Percentiles rank a stretch among this genome's conserved stretches.
Evolutionary conservation across 2,888 invertebrate species (phyloP).

Genomic region (Dioctria rufipes): DNA sequence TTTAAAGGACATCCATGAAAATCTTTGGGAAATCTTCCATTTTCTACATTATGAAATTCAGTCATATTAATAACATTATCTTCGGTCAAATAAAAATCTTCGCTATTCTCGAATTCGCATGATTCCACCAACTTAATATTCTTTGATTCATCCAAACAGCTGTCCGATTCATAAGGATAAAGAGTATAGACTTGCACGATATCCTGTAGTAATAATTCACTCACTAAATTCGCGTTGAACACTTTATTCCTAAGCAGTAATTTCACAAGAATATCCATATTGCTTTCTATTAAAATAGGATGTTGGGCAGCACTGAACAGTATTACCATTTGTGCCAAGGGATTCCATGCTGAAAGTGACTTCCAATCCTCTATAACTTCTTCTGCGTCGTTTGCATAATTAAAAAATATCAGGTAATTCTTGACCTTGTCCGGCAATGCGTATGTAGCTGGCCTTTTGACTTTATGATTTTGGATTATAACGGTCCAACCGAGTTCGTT

Average conservation of each 20-base stretch:
- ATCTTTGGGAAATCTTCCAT: conserved; percentile 68
- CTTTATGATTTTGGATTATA: conserved; percentile 49
- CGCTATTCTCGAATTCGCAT: conserved; percentile 61
- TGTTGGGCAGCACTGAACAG: conserved; percentile 63
- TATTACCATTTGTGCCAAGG: conserved; percentile 69
- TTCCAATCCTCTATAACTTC: conserved; percentile 66
- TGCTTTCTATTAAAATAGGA: conserved; percentile 61
- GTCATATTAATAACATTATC: conserved; percentile 38
- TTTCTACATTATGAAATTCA: not conserved
- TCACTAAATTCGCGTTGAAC: conserved; percentile 68
- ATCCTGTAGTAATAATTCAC: conserved; percentile 64
- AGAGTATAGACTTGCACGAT: conserved; percentile 65
- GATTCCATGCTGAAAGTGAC: conserved; percentile 68
- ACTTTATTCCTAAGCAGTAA: conserved; percentile 66
- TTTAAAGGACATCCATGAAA: conserved; percentile 67
- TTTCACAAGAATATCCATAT: conserved; percentile 66
- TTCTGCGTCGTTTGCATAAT: conserved; percentile 66
- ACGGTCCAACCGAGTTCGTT: conserved; percentile 54
- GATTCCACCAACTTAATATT: conserved; percentile 63
- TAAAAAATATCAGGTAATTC: conserved; percentile 67
- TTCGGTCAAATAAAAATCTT: conserved; percentile 2
- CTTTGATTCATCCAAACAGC: conserved; percentile 64
- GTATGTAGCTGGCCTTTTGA: not conserved
- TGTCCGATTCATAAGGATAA: conserved; percentile 69
- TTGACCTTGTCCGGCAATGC: conserved; percentile 65